Percentiles rank a stretch among this genome's conserved stretches.
Conservation (phyloP, 1,140 invertebrate species). For the Daktulosphaira vitifoliae region DNA sequence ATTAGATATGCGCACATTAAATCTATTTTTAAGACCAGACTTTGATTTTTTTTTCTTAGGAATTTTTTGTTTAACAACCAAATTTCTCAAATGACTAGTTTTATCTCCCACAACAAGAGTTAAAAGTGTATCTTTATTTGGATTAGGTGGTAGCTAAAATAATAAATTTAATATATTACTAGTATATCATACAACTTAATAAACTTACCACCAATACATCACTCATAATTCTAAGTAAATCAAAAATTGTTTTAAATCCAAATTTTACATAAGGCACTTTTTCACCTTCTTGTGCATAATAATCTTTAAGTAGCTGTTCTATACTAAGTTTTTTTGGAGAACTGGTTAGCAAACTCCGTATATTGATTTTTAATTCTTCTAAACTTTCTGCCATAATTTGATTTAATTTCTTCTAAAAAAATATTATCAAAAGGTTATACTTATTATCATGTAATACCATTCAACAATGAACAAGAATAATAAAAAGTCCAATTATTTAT, state of each 20-base stretch:
- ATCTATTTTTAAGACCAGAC: too few relatives aligned
- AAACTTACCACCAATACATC: constrained; percentile 8
- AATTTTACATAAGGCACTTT: neutral
- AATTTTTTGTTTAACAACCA: constrained; percentile 11
- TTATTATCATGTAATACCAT: too few relatives aligned
- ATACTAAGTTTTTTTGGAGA: constrained; percentile 5
- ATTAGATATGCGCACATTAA: too few relatives aligned
- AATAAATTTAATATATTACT: neutral
- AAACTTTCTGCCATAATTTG: neutral
- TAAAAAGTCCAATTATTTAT: too few relatives aligned
- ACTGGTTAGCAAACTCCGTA: constrained; percentile 10
- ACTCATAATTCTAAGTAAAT: constrained; percentile 13
- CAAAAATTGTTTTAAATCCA: constrained; percentile 10
- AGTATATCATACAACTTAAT: neutral
- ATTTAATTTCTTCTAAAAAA: neutral
- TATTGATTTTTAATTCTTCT: constrained; percentile 12
- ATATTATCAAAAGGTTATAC: too few relatives aligned
- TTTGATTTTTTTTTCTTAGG: too few relatives aligned
- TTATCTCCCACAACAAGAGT: neutral
- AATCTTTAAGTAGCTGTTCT: neutral
- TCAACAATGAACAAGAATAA: too few relatives aligned
- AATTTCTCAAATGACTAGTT: neutral
- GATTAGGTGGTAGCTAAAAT: constrained; percentile 10
- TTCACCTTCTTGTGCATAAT: neutral
- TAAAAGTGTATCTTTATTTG: neutral